Base-by-base conservation (phyloP, 1,140 invertebrate genomes). In the Drosophila elegans region DNA sequence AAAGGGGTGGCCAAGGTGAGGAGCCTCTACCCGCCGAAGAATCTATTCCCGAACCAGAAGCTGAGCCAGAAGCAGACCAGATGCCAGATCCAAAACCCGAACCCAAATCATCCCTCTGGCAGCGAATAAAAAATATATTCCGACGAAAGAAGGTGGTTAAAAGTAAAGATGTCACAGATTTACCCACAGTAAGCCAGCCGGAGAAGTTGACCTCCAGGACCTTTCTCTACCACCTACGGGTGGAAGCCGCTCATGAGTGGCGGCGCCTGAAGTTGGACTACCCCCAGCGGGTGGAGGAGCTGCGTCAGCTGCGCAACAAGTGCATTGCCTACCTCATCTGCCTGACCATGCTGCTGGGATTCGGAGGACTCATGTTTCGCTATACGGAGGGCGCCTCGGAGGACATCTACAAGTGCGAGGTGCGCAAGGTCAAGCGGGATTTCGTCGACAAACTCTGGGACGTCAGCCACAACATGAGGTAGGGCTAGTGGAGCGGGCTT, bases 321-420 rank as follows among this genome's bases (percentile, higher is more conserved):
- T 97, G 96, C 91, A 84, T 96, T 38, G 93, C 93, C 46, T 94
- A 96, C 74, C 79, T 96, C 3, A 86, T 96, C 4, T 68, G 96
- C 11, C 91, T 96, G 2, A 93, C 96, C 3, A 94, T 97, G 29
- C 94, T 96, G 53, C 96, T 96, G 80, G 96, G 96, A n/a, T 92
- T 96, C 11, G 96, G 96, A 6, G 96, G 95, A 1, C 93, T 97
- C 3, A 92, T 96, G 42, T 97, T 97, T 77, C 95, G 96, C 45
- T 95, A 95, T 73, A 95, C 95, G 4, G 97, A 97, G 81, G 96
- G 97, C 4, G 94, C 95, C 5, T 96, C 97, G 78, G 97, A 97
- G 86, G 94, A 95, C 39, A 96, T 96, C 63, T 97, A 97, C 92
- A 97, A 97, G 93, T 97, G 97, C 82, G 96, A 96, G 11, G 96